These are phyloP conservation scores for Ictidomys tridecemlineatus DNA, from an alignment of 2,113 vertebrate genomes.

Conservation along the genomic window DNA sequence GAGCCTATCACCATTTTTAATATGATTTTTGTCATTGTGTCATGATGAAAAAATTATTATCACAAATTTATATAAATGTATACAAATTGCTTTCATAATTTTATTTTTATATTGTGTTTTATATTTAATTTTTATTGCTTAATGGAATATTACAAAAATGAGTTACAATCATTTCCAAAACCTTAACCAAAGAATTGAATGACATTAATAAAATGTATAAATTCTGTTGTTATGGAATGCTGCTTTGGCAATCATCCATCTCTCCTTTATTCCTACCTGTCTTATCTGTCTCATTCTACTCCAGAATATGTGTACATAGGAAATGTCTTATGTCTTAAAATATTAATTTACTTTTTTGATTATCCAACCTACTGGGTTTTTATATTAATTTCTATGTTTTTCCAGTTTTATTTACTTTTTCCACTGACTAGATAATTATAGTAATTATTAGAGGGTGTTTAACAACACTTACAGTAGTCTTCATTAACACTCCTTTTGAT, in stretches of 20 bases:
- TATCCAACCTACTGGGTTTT: background rate
- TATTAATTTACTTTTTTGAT: background rate
- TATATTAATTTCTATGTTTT: background rate
- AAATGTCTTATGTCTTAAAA: background rate
- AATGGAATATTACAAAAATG: background rate
- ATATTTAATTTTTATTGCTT: background rate
- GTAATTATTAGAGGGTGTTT: background rate
- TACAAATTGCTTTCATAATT: background rate
- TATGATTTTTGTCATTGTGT: background rate
- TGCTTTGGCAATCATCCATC: too few species aligned
- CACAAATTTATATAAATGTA: background rate
- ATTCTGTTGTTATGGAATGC: background rate
- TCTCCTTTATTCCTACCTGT: background rate
- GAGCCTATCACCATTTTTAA: background rate
- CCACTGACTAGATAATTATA: background rate
- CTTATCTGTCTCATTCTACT: background rate
- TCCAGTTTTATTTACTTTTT: background rate
- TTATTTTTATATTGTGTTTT: background rate
- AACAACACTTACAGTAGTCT: background rate
- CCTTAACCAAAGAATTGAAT: background rate
- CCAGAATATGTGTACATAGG: background rate
- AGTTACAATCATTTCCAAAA: background rate
- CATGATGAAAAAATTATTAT: background rate
- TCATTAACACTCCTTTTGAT: background rate
- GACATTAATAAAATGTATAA: background rate